Percentiles rank a stretch among this genome's conserved stretches.
Conservation (phyloP, 2,113 vertebrate genomes). For the Plectropomus leopardus region DNA sequence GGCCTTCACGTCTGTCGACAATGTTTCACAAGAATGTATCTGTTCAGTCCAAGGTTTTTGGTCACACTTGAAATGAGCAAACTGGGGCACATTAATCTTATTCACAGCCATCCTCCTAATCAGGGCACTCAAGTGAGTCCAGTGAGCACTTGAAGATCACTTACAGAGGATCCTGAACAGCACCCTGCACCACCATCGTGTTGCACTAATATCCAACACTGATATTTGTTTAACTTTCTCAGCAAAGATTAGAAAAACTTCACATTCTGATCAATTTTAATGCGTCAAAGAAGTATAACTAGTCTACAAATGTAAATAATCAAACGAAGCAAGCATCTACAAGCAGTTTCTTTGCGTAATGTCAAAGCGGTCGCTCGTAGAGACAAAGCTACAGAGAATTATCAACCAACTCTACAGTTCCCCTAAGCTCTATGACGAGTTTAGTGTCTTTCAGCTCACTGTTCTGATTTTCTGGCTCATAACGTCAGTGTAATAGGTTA, state of each 20-base stretch:
- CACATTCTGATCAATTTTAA: background rate
- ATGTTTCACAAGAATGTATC: background rate
- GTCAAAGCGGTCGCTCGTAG: background rate
- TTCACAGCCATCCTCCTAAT: conserved; percentile 34
- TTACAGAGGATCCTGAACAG: conserved; percentile 26
- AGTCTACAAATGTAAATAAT: background rate
- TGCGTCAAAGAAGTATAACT: background rate
- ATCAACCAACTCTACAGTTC: background rate
- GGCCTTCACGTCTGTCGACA: background rate
- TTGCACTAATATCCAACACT: background rate
- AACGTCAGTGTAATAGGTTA: too few relatives aligned
- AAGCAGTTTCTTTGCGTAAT: background rate
- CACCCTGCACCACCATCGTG: background rate
- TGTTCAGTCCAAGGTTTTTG: background rate
- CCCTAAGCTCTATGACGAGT: background rate
- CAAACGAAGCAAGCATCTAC: background rate
- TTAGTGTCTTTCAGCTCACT: background rate
- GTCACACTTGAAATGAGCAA: conserved; percentile 36
- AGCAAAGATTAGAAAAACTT: too few relatives aligned
- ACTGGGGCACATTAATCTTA: conserved; percentile 31
- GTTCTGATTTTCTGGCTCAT: background rate
- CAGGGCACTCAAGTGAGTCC: conserved; percentile 24
- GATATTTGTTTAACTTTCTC: too few relatives aligned
- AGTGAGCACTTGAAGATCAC: conserved; percentile 45
- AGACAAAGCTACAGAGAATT: background rate